phyloP scores from a whole-genome alignment of 2,113 vertebrate species.

The Girardinichthys multiradiatus region DNA sequence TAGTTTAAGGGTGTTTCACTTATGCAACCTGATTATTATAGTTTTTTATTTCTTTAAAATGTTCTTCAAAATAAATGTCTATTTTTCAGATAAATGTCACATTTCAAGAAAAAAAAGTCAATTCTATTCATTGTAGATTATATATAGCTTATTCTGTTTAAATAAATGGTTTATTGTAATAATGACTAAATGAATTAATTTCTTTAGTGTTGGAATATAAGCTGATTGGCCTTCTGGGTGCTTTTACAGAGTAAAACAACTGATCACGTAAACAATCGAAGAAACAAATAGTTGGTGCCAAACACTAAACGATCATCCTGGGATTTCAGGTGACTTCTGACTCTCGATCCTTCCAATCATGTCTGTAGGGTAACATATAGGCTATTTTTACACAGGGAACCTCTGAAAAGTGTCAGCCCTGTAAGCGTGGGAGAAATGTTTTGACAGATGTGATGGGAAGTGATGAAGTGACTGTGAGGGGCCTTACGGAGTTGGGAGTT shows the following conservation, averaged over 20 bases:
- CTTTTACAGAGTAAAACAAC: neutral
- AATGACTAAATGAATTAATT: too few species aligned
- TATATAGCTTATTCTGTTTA: too few species aligned
- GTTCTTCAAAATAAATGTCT: too few species aligned
- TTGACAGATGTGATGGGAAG: slow-evolving; percentile 69
- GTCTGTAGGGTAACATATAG: slow-evolving; percentile 28
- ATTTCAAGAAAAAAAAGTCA: too few species aligned
- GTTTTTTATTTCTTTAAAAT: too few species aligned
- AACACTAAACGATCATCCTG: neutral
- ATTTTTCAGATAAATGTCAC: too few species aligned
- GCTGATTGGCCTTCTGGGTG: neutral
- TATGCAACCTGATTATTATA: too few species aligned
- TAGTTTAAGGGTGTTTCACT: too few species aligned
- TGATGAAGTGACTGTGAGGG: slow-evolving; percentile 68
- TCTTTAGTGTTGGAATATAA: neutral
- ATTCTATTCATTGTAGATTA: too few species aligned
- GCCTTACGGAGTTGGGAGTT: slow-evolving; percentile 34
- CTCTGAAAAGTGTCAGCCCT: slow-evolving; percentile 33
- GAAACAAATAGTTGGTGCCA: neutral
- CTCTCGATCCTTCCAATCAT: slow-evolving; percentile 8
- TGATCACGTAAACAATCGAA: neutral
- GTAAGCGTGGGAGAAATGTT: slow-evolving; percentile 64
- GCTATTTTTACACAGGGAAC: neutral
- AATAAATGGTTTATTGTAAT: too few species aligned
- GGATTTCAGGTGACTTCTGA: neutral